Evolutionary conservation across 1,140 invertebrate genomes (phyloP), one percentile per base, ranked within the genome.

Genomic region (Drosophila tani): DNA sequence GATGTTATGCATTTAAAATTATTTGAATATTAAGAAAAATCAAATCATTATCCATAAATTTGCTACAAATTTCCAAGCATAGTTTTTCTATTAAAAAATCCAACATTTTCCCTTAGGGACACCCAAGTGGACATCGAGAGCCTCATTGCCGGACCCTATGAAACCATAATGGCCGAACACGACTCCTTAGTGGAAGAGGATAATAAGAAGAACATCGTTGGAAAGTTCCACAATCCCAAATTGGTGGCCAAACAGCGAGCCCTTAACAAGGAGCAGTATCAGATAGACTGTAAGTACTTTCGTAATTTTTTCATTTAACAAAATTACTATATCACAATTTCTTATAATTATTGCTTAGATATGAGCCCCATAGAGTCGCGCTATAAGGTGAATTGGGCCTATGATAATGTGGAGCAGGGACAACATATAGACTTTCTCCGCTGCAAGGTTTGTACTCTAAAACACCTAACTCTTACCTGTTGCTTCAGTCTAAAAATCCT

Each of bases 311-410:
- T n/a, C 0, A 2, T 9, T 14, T 35, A 32, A 14, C n/a, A 12
- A 5, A 24, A 7, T 51, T 15, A 14, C 3, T 12, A 7, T 11
- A 14, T 29, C 0, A 15, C 14, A 3, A 3, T n/a, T 38, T 2
- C 11, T 3, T 9, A 1, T 3, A 6, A 41, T 40, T 68, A 7
- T n/a, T 19, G 14, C 0, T 6, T 29, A 87, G 83, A 50, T 47
- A 15, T 51, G 0, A 43, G 5, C 5, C 83, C 83, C 1, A 86
- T 86, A 24, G 80, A 87, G 53, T 38, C 47, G 8, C 83, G 83
- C 6, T 87, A 80, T 55, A 46, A 15, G 9, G 50, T 87, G 3
- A 82, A 86, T 32, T 77, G 71, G 60, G 12, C 57, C 0, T 24
- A 77, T 35, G 38, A 75, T 2, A 58, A 8, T 24, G 21, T 83